Conservation (phyloP, 2,888 invertebrate species). For the Pachymerium ferrugineum region DNA sequence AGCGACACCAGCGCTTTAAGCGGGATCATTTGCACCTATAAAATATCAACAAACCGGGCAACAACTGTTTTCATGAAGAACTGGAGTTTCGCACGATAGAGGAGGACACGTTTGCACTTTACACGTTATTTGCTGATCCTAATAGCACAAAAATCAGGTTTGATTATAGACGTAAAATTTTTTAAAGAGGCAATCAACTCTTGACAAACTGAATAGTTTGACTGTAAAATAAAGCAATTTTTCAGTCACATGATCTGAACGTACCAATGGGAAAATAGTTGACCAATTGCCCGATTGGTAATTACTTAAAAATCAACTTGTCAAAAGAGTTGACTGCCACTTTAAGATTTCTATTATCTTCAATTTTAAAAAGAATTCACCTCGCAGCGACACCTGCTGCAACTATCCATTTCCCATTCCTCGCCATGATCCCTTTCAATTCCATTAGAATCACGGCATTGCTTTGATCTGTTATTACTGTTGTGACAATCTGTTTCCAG, state of each 20-base stretch:
- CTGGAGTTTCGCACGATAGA: constrained; percentile 45
- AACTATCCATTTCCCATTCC: constrained; percentile 51
- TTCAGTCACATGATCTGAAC: too few species aligned
- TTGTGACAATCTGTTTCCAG: constrained; percentile 33
- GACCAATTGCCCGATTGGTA: too few species aligned
- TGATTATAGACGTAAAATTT: too few species aligned
- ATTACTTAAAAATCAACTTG: background rate
- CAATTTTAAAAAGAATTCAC: constrained; percentile 39
- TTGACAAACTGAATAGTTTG: too few species aligned
- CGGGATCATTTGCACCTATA: background rate
- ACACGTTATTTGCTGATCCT: constrained; percentile 51
- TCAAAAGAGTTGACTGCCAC: background rate
- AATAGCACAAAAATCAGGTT: constrained; percentile 35
- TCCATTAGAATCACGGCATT: constrained; percentile 48
- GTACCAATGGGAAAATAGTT: too few species aligned
- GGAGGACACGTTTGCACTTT: constrained; percentile 49
- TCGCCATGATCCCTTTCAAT: constrained; percentile 51
- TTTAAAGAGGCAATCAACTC: too few species aligned
- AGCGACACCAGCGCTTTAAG: background rate
- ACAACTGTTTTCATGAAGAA: constrained; percentile 48
- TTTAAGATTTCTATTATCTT: background rate
- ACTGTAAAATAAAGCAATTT: too few species aligned
- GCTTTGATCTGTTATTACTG: background rate
- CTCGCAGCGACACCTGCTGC: constrained; percentile 53
- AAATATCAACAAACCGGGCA: constrained; percentile 48